phyloP scores from a whole-genome alignment of 1,140 invertebrate species.

The Trypoxylus dichotomus region DNA sequence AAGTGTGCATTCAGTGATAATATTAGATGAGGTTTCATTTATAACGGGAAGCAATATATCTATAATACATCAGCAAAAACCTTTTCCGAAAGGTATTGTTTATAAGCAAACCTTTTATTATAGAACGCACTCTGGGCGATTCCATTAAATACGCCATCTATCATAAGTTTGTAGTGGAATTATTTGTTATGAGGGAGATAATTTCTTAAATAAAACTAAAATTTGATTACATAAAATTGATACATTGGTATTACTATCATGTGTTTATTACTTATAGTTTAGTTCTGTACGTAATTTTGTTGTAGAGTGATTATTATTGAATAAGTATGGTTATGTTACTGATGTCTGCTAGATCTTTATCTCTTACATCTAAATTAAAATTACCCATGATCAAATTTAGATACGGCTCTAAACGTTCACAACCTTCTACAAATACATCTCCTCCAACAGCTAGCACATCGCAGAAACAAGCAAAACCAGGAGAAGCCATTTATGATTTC shows the following conservation, averaged over 20 bases:
- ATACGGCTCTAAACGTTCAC: background rate
- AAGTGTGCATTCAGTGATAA: too few species aligned
- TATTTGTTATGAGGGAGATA: background rate
- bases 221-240: background rate
- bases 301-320: background rate
- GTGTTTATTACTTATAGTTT: background rate
- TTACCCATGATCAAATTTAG: constrained; percentile 17
- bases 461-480: constrained; percentile 5
- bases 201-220: background rate
- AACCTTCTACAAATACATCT: background rate
- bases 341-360: background rate
- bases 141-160: background rate
- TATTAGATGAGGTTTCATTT: too few species aligned
- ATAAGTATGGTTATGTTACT: background rate
- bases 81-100: too few species aligned
- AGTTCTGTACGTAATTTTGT: background rate
- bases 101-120: too few species aligned
- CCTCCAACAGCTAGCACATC: background rate
- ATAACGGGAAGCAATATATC: too few species aligned
- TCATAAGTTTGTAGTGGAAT: background rate
- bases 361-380: constrained; percentile 10
- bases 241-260: background rate
- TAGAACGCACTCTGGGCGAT: too few species aligned
- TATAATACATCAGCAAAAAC: too few species aligned
- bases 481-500: constrained; percentile 20